Conservation (phyloP, 2,113 vertebrate species). For the Muntiacus reevesi region DNA sequence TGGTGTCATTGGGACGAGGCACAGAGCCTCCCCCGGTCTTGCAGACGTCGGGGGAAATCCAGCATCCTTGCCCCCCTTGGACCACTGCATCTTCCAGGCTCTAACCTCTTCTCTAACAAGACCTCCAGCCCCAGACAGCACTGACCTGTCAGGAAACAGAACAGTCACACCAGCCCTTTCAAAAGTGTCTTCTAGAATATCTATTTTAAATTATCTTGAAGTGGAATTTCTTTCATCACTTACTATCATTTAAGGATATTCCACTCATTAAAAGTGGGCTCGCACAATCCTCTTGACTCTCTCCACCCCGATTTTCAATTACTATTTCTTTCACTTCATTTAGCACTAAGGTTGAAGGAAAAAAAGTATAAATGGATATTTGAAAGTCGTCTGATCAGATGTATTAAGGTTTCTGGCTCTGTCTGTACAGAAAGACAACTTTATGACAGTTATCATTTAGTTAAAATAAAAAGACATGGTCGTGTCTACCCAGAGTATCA, state of each 20-base stretch:
- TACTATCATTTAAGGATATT: conserved; percentile 18
- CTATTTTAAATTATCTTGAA: not conserved
- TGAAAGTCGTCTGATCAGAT: conserved; percentile 52
- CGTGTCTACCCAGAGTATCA: not conserved
- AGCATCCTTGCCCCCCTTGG: not conserved
- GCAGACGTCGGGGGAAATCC: accelerated
- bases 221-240: conserved; percentile 28
- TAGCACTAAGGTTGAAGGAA: conserved; percentile 52
- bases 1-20: accelerated
- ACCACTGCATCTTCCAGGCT: not conserved
- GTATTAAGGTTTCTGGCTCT: not conserved
- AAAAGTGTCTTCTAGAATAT: conserved; percentile 2
- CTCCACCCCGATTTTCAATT: conserved; percentile 36
- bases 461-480: conserved; percentile 25
- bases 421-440: conserved; percentile 32
- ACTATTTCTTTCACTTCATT: conserved; percentile 64
- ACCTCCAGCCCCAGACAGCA: not conserved
- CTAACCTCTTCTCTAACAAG: not conserved
- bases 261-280: conserved; percentile 44
- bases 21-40: not conserved
- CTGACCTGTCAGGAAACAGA: not conserved
- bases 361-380: conserved; percentile 36
- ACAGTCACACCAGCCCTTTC: not conserved
- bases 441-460: conserved; percentile 37
- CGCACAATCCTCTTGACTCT: conserved; percentile 19